These are phyloP conservation scores for Chaenocephalus aceratus DNA, from an alignment of 2,113 vertebrate genomes.

Conservation along the genomic window DNA sequence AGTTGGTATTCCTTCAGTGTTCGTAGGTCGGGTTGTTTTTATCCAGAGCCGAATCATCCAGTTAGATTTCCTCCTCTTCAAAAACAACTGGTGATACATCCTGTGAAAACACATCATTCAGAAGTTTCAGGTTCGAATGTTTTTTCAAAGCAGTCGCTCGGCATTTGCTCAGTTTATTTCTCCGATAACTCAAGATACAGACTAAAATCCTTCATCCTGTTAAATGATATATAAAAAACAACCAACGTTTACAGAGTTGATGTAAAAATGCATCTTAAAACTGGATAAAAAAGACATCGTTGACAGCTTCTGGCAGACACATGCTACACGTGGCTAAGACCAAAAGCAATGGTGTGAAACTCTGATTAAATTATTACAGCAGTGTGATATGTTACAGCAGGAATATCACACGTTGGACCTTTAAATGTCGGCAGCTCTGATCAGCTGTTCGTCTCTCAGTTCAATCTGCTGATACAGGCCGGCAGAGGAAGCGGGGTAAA, in stretches of 20 bases:
- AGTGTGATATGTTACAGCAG: too few species aligned
- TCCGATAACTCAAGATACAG: neutral
- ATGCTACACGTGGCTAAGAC: neutral
- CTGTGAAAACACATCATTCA: too few species aligned
- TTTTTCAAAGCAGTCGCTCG: too few species aligned
- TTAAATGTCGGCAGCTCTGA: neutral
- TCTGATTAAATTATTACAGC: neutral
- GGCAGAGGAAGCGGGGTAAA: slow-evolving; percentile 40
- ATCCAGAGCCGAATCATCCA: too few species aligned
- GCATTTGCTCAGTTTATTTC: neutral
- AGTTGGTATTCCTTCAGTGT: too few species aligned
- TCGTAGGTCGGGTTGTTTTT: too few species aligned
- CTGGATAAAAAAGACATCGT: neutral
- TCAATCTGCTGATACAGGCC: slow-evolving; percentile 59
- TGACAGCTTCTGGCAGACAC: neutral
- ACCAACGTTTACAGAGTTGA: neutral
- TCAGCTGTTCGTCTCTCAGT: slow-evolving; percentile 32
- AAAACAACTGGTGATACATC: too few species aligned
- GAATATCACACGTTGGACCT: too few species aligned
- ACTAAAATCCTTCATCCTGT: neutral
- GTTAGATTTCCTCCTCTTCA: too few species aligned
- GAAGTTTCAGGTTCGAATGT: too few species aligned
- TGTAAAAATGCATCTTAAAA: neutral
- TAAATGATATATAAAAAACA: neutral
- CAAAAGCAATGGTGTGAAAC: neutral